Evolutionary conservation across 2,797 vertebrate species (phyloP), one percentile per base, ranked within the genome.

Genomic region (Muraenolepis orangiensis): DNA sequence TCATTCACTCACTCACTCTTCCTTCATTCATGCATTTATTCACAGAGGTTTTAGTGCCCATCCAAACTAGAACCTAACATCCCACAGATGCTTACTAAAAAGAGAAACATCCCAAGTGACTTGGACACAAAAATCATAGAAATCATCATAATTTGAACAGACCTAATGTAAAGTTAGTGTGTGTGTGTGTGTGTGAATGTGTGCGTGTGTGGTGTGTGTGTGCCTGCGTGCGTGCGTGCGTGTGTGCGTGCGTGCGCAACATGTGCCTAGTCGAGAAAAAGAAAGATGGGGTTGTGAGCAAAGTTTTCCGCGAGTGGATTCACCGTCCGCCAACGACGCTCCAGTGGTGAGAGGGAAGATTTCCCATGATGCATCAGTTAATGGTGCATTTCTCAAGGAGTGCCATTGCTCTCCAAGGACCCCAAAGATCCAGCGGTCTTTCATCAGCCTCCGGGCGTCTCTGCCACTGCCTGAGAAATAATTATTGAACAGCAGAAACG

Each of bases 401-500:
- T 66, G 5, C 68, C 3, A 57, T 36, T 34, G 73, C 71, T 86
- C 87, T 86, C 88, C 0, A 70, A 85, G 86, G 81, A 80, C 76
- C 83, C 81, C 74, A 28, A 7, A 86, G 80, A 87, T 86, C 87
- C 75, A 57, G 32, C 76, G 81, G 83, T 87, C 87, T 90, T 89
- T 91, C 88, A 89, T 88, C 88, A 87, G 89, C 81, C 86, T 86
- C 76, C 40, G 80, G 87, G 81, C 74, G n/a, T 79, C 78, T 77
- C 75, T 40, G 30, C 75, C 72, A 69, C 75, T 66, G 83, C 87
- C 82, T 73, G 81, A 86, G 81, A 91, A 88, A 91, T 91, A 90
- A 91, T 92, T 88, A 91, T 84, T 80, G 83, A 87, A 80, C 81
- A 81, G 86, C 83, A 85, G 84, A 91, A 88, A 86, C 5, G 72